Evolutionary conservation across 2,797 vertebrate species (phyloP).

Genomic region (Thalassophryne amazonica): DNA sequence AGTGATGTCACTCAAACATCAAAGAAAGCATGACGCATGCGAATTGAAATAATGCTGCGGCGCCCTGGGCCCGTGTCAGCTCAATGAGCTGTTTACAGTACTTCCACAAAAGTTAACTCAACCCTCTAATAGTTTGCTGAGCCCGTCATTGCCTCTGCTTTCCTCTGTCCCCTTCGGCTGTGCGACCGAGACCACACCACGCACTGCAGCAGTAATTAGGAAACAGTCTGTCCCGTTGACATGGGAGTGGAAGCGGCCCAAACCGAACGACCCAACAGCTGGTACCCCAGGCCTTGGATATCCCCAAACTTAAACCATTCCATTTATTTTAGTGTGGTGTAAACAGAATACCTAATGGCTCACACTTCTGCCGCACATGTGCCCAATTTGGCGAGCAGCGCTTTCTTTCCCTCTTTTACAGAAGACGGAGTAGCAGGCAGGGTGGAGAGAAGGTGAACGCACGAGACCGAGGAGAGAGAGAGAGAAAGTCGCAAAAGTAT

Average conservation of each 20-base stretch:
- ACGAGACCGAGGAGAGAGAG: slow-evolving; percentile 3
- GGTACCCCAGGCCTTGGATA: slow-evolving; percentile 65
- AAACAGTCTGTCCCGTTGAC: slow-evolving; percentile 67
- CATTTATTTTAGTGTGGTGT: slow-evolving; percentile 73
- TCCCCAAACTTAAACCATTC: slow-evolving; percentile 69
- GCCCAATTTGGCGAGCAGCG: slow-evolving; percentile 52
- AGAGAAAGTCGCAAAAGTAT: slow-evolving; percentile 35
- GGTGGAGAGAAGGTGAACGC: slow-evolving; percentile 1
- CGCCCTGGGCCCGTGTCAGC: slow-evolving; percentile 45
- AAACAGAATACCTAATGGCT: slow-evolving; percentile 77
- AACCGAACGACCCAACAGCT: slow-evolving; percentile 65
- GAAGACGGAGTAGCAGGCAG: slow-evolving; percentile 7
- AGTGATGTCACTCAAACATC: slow-evolving; percentile 50
- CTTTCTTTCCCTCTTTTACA: slow-evolving; percentile 43
- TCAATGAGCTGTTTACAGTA: slow-evolving; percentile 66
- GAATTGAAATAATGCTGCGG: slow-evolving; percentile 34
- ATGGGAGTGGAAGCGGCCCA: slow-evolving; percentile 65
- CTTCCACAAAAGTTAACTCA: slow-evolving; percentile 68
- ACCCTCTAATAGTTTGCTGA: slow-evolving; percentile 67
- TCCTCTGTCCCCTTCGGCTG: slow-evolving; percentile 64
- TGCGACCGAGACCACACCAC: slow-evolving; percentile 62
- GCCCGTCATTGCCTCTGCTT: slow-evolving; percentile 67
- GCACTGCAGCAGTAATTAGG: slow-evolving; percentile 63
- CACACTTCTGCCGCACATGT: slow-evolving; percentile 69
- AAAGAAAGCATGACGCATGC: slow-evolving; percentile 42